Percentiles rank a stretch among this genome's conserved stretches.
Evolutionary conservation across 2,113 vertebrate genomes (phyloP).

Genomic region (human): GRCh38 chr15:49904501-49905000

Average conservation of each 20-base stretch:
- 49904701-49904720: not conserved
- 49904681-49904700: not conserved
- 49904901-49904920: constrained; percentile 40
- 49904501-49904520: not conserved
- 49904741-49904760: not conserved
- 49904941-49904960: constrained; percentile 13
- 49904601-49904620: not conserved
- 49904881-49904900: constrained; percentile 12
- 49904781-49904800: not conserved
- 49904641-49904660: not conserved
- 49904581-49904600: not conserved
- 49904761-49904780: not conserved
- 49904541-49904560: not conserved
- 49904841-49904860: not conserved
- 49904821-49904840: not conserved
- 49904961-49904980: not conserved
- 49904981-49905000: constrained; percentile 36
- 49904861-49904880: not conserved
- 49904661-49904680: not conserved
- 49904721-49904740: not conserved
- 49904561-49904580: not conserved
- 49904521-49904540: constrained; percentile 13
- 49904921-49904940: not conserved
- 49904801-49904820: not conserved
- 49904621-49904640: not conserved